Conservation (phyloP, 2,888 invertebrate genomes). For the Luffia ferchaultella region DNA sequence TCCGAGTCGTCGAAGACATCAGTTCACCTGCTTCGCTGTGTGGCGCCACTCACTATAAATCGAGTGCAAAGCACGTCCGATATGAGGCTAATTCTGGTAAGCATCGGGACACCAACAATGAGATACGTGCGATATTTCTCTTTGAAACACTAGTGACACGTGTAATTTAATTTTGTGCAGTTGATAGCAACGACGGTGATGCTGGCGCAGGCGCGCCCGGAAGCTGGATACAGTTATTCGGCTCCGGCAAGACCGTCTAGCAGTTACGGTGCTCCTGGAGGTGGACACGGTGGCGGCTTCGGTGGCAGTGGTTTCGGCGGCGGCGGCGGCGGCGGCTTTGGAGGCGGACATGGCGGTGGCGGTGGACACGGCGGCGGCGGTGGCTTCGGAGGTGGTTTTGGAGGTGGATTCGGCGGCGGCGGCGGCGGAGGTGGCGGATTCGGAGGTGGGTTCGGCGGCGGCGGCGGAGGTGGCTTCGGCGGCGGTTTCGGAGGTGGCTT, state of each 20-base stretch:
- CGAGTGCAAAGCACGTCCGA: not conserved
- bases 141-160: constrained; percentile 9
- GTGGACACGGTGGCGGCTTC: constrained; percentile 18
- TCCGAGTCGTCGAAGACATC: constrained; percentile 4
- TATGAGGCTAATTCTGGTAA: constrained; percentile 4
- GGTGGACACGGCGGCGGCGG: constrained; percentile 8
- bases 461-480: constrained; percentile 29
- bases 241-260: constrained; percentile 28
- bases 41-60: constrained; percentile 24
- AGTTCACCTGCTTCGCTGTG: constrained; percentile 5
- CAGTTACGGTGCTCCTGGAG: constrained; percentile 38
- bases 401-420: not conserved
- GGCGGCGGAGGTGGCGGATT: not conserved
- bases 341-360: constrained; percentile 18
- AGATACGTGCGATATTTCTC: not conserved
- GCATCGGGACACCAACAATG: not conserved
- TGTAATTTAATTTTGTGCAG: not conserved
- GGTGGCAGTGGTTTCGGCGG: constrained; percentile 6
- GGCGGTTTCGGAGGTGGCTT: constrained; percentile 18
- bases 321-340: constrained; percentile 11
- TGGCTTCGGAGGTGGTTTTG: constrained; percentile 14
- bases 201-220: constrained; percentile 30
- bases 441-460: constrained; percentile 7
- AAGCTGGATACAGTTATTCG: constrained; percentile 37
- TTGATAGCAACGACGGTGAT: constrained; percentile 6